Evolutionary conservation across 2,888 invertebrate species (phyloP), one percentile per base, ranked within the genome.

Genomic region (Aplocera efformata): DNA sequence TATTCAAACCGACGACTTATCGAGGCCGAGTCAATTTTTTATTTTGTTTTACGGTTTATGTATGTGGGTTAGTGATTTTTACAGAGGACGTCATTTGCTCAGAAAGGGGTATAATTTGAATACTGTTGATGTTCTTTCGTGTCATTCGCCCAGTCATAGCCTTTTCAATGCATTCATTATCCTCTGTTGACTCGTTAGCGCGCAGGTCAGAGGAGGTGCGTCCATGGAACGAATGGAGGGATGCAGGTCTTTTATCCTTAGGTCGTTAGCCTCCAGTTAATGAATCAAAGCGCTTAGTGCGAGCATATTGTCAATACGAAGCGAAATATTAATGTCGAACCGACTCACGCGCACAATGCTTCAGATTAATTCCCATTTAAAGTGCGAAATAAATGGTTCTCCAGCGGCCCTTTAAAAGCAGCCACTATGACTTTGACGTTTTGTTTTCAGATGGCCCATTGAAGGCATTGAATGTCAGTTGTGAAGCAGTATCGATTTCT

Each of bases 241-340:
- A 75, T 76, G 74, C 77, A 76, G 67, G 66, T 75, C 77, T 73
- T 83, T 85, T 86, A 83, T 83, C 56, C 67, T 48, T 41, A 59
- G 85, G 83, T 79, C 85, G 72, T 85, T 86, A 72, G 73, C 82
- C 83, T 71, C 63, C 62, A 50, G 75, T 74, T 86, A 85, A 88
- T 86, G 84, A 86, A 84, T 85, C 83, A 74, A 41, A 76, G 70
- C 69, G 68, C 71, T 79, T 60, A 70, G 72, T 71, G 69, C 58
- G 75, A 76, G 67, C 70, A 72, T 72, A 80, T 81, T 82, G 79
- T 77, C 82, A 84, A 84, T 83, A 78, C 71, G 65, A 65, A 74
- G 79, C 72, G 67, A 76, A 82, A 79, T 79, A 81, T 82, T 75
- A 78, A 78, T 66, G 68, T 65, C 67, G 66, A 66, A 65, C 65